Base-by-base conservation (phyloP, 1,140 invertebrate genomes). In the Trigoniulus corallinus region DNA sequence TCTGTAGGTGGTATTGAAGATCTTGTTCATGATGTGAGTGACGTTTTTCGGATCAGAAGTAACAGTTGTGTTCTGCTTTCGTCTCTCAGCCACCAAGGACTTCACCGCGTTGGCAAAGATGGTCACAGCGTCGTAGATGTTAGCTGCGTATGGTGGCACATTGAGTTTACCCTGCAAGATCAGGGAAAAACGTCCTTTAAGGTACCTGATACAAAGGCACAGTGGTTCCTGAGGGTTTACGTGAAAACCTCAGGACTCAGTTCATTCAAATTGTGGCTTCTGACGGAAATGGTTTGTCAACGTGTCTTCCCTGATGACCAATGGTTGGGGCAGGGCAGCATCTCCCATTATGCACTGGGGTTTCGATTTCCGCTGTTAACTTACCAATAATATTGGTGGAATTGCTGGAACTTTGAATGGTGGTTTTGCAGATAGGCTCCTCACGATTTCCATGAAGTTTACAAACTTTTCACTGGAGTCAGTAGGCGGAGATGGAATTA, bases 91-190 rank as follows among this genome's bases (percentile, higher is more conserved):
- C 43, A 91, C 67, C 1, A 81, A 68, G 53, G 84, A 77, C 0
- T 82, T 78, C 2, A 87, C 69, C 0, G 85, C 87, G 40, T 76
- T 66, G 0, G 85, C 85, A 67, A 89, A 91, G 48, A 92, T 74
- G 66, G 80, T 77, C 0, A 93, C 84, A 0, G 84, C 86, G 60
- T 92, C 88, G 60, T 88, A 92, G 2, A 89, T 68, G 64, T 91
- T 81, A 1, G 85, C 79, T 0, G 86, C 87, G 67, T 84, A 82
- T 46, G 87, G 80, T 12, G 86, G 79, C 1, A 88, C 79, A 82
- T 88, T 57, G 25, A 56, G 39, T 21, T 56, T 49, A n/a, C n/a
- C n/a, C n/a, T n/a, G n/a, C n/a, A n/a, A n/a, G n/a, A n/a, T n/a
- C n/a, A n/a, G n/a, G n/a, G n/a, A n/a, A n/a, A n/a, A n/a, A n/a